Conservation (phyloP, 2,888 invertebrate genomes). For the Allolobophora icterica region DNA sequence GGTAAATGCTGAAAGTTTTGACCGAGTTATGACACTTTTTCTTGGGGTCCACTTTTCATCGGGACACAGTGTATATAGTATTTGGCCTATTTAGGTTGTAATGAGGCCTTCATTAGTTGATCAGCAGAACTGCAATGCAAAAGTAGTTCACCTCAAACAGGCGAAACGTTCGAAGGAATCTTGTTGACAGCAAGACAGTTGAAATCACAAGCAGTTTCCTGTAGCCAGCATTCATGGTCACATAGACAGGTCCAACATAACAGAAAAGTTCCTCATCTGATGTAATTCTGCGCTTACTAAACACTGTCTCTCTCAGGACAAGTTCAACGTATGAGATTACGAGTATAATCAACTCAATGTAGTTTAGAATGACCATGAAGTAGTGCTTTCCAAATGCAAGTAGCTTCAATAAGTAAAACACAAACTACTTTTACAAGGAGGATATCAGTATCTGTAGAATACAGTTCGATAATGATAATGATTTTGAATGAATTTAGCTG, state of each 20-base stretch:
- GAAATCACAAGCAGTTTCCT: constrained; percentile 48
- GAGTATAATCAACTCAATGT: constrained; percentile 70
- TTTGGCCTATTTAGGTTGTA: background rate
- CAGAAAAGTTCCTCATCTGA: constrained; percentile 1
- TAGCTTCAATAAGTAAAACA: constrained; percentile 48
- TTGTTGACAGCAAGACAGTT: constrained; percentile 50
- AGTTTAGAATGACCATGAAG: constrained; percentile 71
- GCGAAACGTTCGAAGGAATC: constrained; percentile 53
- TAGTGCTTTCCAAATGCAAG: constrained; percentile 60
- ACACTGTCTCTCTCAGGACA: constrained; percentile 56
- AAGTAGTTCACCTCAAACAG: constrained; percentile 54
- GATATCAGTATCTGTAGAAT: background rate
- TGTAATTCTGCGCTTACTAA: constrained; percentile 31
- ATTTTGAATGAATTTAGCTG: background rate
- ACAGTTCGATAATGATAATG: too few species aligned
- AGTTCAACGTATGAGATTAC: constrained; percentile 69
- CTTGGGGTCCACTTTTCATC: too few species aligned
- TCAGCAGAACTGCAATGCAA: background rate
- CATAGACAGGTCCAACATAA: background rate
- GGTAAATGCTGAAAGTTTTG: too few species aligned
- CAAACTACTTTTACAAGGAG: background rate
- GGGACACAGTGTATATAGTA: too few species aligned
- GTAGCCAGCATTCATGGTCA: constrained; percentile 26
- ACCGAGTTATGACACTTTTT: too few species aligned
- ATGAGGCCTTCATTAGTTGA: background rate